Conservation (phyloP, 2,888 invertebrate species). For the Thereva unica region DNA sequence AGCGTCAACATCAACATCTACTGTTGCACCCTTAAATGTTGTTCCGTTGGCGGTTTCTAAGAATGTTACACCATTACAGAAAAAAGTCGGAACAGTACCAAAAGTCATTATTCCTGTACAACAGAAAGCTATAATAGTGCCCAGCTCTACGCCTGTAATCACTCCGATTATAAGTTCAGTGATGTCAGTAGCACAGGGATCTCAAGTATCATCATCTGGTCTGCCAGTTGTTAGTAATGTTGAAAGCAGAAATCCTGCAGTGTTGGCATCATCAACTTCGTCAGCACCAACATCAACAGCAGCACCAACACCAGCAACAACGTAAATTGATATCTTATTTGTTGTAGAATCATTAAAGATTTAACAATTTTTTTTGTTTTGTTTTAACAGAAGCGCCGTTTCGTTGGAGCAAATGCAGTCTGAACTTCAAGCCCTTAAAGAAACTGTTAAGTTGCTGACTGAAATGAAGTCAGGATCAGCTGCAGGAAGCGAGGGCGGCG, state of each 20-base stretch:
- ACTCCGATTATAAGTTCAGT: too few relatives aligned
- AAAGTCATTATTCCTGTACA: too few relatives aligned
- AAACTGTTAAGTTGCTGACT: conserved; percentile 15
- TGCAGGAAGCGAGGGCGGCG: neutral
- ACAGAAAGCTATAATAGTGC: too few relatives aligned
- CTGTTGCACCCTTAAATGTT: neutral
- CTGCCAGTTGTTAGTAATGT: neutral
- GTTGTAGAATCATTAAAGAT: neutral
- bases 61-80: too few relatives aligned
- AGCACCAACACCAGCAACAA: neutral
- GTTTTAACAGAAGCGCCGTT: neutral
- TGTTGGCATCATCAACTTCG: neutral
- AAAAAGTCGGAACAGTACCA: too few relatives aligned
- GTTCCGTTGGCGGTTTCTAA: too few relatives aligned
- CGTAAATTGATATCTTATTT: neutral
- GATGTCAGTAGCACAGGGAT: too few relatives aligned
- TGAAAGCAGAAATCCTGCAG: neutral
- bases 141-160: too few relatives aligned
- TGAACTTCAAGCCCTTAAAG: conserved; percentile 7
- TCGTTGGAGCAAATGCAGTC: conserved; percentile 11
- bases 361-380: neutral
- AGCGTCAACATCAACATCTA: neutral
- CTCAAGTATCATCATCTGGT: neutral
- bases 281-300: neutral
- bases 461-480: neutral